Evolutionary conservation across 2,888 invertebrate species (phyloP), one percentile per base, ranked within the genome.

Genomic region (Eristalis pertinax): DNA sequence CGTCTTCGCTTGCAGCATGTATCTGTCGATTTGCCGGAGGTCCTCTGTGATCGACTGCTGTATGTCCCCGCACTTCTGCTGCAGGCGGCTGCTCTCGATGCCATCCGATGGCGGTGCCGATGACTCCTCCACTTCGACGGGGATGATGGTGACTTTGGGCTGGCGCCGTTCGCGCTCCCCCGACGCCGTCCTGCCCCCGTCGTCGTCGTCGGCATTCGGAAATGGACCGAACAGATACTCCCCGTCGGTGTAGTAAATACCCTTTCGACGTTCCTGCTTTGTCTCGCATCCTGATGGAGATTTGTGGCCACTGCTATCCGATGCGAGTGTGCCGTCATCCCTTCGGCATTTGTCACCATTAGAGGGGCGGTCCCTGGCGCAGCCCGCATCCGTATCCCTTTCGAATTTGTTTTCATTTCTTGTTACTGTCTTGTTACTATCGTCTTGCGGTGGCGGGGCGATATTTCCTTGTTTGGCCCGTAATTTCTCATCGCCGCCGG

Each of bases 1-100:
- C 68, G 88, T 89, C 89, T 93, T 93, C 29, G 92, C 92, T 80
- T 91, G 92, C 88, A 90, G 91, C 92, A 93, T 93, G 70, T 93
- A 93, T 10, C 91, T 90, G 86, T 92, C 92, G 56, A 93, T 93
- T 88, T 92, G 92, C 83, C 90, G 90, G 74, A 93, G 90, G 89
- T 93, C 92, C 87, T 92, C 92, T 19, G 91, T 90, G 84, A 93
- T 93, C 68, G 93, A 93, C 89, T 93, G 91, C 85, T 92, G 92
- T 50, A 92, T 91, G 70, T 91, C 90, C 19, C 91, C 92, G 81
- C 92, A 92, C 89, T 92, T 92, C 26, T 90, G 90, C 89, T 91
- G 91, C 68, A 92, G 90, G 76, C 90, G 89, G 2, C 90, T 90
- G 62, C 91, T 92, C 89, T 92, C 91, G 77, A 89, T 87, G 38